Evolutionary conservation across 2,113 vertebrate species (phyloP).

Genomic region (Cottus gobio): DNA sequence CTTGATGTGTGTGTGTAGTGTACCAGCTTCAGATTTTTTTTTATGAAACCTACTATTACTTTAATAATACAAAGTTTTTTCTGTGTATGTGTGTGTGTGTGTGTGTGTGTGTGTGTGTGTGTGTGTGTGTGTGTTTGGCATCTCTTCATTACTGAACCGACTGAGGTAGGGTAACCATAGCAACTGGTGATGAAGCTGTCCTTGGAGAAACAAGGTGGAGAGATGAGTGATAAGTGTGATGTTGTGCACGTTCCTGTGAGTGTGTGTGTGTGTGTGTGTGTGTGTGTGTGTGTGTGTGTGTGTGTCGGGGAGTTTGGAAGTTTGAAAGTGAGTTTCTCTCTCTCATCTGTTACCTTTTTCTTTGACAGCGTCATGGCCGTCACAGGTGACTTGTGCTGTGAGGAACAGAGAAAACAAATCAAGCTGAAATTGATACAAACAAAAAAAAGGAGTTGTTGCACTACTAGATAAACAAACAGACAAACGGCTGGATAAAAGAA

Average conservation of each 20-base stretch:
- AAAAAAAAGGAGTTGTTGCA: background rate
- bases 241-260: constrained; percentile 31
- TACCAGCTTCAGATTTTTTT: constrained; percentile 28
- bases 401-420: constrained; percentile 41
- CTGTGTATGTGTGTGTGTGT: constrained; percentile 18
- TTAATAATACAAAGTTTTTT: constrained; percentile 59
- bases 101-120: constrained; percentile 11
- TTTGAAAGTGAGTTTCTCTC: constrained; percentile 52
- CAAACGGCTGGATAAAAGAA: background rate
- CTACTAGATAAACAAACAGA: background rate
- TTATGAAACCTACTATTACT: constrained; percentile 36
- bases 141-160: constrained; percentile 60
- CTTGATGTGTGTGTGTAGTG: constrained; percentile 13
- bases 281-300: constrained; percentile 23
- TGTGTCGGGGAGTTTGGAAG: constrained; percentile 43
- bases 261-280: constrained; percentile 25
- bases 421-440: constrained; percentile 3
- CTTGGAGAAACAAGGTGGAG: constrained; percentile 71
- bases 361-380: constrained; percentile 85
- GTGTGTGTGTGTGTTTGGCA: constrained; percentile 25
- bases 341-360: constrained; percentile 82
- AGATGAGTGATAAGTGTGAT: constrained; percentile 60
- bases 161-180: constrained; percentile 76
- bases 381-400: constrained; percentile 84
- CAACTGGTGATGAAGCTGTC: constrained; percentile 77